Conservation (phyloP, 2,888 invertebrate species). For the Cheilosia variabilis region DNA sequence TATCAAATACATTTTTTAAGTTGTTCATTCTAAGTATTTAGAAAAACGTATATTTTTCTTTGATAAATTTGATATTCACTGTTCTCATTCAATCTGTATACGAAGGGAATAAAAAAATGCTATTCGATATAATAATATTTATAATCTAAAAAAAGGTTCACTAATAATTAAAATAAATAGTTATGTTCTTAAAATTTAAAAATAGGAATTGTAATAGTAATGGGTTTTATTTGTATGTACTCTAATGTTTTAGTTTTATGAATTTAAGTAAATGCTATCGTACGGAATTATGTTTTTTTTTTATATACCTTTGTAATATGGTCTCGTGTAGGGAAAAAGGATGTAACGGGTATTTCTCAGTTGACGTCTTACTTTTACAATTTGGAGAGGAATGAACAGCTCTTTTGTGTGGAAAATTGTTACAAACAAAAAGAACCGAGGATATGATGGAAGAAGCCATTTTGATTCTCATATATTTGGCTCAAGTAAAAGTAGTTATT, state of each 20-base stretch:
- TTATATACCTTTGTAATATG: background rate
- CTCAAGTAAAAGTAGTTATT: background rate
- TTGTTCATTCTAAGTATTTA: conserved; percentile 33
- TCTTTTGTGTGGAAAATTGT: background rate
- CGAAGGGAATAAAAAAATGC: conserved; percentile 45
- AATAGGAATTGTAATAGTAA: conserved; percentile 59
- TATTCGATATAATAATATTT: conserved; percentile 24
- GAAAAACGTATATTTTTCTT: conserved; percentile 23
- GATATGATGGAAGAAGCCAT: background rate
- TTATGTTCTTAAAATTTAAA: conserved; percentile 20
- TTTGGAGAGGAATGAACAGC: too few species aligned
- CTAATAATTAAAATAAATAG: conserved; percentile 24
- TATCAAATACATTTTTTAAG: conserved; percentile 13
- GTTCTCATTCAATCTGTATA: conserved; percentile 65
- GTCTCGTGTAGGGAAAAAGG: conserved; percentile 26
- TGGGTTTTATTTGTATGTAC: background rate
- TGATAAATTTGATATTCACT: conserved; percentile 60
- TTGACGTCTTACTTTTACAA: conserved; percentile 13
- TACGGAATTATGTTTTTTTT: conserved; percentile 47
- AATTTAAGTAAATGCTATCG: conserved; percentile 63
- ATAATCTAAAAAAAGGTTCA: conserved; percentile 12
- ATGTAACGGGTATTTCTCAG: background rate
- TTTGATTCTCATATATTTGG: background rate
- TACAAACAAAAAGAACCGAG: too few species aligned
- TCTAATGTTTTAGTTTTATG: conserved; percentile 3